Evolutionary conservation across 2,888 invertebrate species (phyloP), one percentile per base, ranked within the genome.

Genomic region (Clanis bilineata): DNA sequence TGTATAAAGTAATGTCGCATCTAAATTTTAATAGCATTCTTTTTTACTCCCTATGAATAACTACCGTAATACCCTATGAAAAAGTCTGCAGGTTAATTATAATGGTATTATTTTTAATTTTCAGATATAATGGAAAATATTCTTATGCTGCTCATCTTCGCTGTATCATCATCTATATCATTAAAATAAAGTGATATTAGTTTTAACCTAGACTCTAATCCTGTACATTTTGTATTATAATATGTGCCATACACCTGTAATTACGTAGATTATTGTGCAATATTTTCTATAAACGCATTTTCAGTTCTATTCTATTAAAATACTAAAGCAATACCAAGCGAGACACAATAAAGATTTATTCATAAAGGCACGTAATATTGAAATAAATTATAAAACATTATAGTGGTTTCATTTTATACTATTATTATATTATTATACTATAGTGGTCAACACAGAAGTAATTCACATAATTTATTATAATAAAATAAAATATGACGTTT

Each of bases 151-250:
- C 64, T 82, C 68, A 76, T 78, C 72, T 69, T 80, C 68, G 70
- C 80, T 89, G 79, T 80, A 82, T 72, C 76, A 82, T 72, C 76
- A 82, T 76, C 76, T 89, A 84, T 89, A 88, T 89, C 86, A 90
- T 87, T 88, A 87, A 80, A 84, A 83, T 86, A 84, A 90, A 90
- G 91, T 92, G 91, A 92, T 92, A 92, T 85, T 92, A 91, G 91
- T 83, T 89, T 79, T 82, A 80, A 67, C 55, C 67, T 86, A 88
- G 82, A 80, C 72, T 80, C 76, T 83, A 86, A 85, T 86, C 85
- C 85, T 92, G 90, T 91, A 92, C 85, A 92, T 90, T 90, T 91
- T 92, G 90, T 92, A 91, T 81, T 69, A 88, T 90, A 91, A 85
- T 80, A 81, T 87, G 91, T 89, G 90, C 90, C 89, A 84, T 88